These are phyloP conservation scores for Campodea augens DNA, from an alignment of 1,140 invertebrate species.

Conservation along the genomic window DNA sequence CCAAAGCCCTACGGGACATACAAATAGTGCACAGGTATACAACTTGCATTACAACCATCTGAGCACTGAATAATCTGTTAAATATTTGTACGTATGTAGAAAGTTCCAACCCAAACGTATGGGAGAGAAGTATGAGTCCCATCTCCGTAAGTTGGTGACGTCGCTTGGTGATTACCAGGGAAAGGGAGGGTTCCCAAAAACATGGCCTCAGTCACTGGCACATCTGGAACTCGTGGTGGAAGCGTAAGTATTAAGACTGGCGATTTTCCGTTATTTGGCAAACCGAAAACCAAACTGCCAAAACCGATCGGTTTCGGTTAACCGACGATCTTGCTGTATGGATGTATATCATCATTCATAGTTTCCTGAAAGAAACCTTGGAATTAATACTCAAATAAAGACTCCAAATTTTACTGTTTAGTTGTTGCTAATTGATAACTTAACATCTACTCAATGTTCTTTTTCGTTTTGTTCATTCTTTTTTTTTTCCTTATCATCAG, in stretches of 20 bases:
- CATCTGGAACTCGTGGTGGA: conserved; percentile 76
- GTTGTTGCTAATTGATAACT: no score
- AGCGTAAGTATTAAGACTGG: conserved; percentile 37
- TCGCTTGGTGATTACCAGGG: conserved; percentile 60
- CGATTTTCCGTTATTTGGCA: background rate
- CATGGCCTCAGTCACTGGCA: conserved; percentile 45
- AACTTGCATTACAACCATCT: background rate
- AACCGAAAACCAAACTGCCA: no score
- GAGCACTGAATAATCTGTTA: background rate
- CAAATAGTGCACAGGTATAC: conserved; percentile 54
- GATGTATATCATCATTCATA: no score
- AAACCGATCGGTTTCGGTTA: no score
- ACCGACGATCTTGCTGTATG: no score
- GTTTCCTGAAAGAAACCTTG: no score
- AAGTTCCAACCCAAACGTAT: conserved; percentile 79
- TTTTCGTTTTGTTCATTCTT: no score
- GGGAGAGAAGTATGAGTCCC: conserved; percentile 58
- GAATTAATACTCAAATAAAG: no score
- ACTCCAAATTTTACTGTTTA: no score
- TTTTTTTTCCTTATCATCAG: no score
- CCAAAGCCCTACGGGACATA: conserved; percentile 56
- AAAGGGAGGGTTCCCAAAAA: conserved; percentile 40
- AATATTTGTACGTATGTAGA: conserved; percentile 24
- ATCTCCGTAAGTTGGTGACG: conserved; percentile 59
- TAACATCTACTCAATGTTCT: no score